Evolutionary conservation across 2,797 vertebrate species (phyloP).

Genomic region (Gymnodraco acuticeps): DNA sequence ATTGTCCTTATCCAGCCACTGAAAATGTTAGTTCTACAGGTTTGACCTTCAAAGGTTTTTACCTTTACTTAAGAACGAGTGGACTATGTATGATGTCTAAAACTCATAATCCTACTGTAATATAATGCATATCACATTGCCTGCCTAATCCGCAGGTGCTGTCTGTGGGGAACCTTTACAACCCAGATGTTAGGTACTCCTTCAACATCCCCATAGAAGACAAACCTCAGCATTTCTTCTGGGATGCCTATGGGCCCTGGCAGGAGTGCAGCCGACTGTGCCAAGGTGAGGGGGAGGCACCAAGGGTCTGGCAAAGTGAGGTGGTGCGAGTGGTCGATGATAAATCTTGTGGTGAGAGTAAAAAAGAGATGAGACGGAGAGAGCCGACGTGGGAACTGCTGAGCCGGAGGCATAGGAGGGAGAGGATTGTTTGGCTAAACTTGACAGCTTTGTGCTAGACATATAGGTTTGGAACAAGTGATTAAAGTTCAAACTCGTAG

Average conservation of each 20-base stretch:
- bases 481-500: constrained; percentile 39
- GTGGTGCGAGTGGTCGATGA: constrained; percentile 50
- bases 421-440: constrained; percentile 35
- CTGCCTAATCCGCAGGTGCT: constrained; percentile 86
- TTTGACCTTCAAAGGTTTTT: constrained; percentile 6
- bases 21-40: background rate
- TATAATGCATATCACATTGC: constrained; percentile 15
- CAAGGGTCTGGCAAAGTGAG: constrained; percentile 43
- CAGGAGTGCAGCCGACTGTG: constrained; percentile 95
- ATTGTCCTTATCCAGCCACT: background rate
- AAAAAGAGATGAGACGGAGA: constrained; percentile 30
- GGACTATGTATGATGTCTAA: background rate
- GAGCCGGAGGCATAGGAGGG: constrained; percentile 19
- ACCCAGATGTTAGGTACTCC: constrained; percentile 95
- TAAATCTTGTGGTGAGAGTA: constrained; percentile 47
- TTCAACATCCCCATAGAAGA: constrained; percentile 98
- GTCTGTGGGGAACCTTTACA: constrained; percentile 96
- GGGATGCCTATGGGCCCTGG: constrained; percentile 95
- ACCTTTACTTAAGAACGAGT: constrained; percentile 11
- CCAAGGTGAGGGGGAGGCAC: constrained; percentile 89
- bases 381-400: constrained; percentile 35
- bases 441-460: constrained; percentile 50
- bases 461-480: constrained; percentile 39
- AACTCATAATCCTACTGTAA: background rate
- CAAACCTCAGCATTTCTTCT: constrained; percentile 95